Percentiles rank a stretch among this genome's conserved stretches.
phyloP scores from a whole-genome alignment of 1,140 invertebrate species.

The Phymastichus coffea region DNA sequence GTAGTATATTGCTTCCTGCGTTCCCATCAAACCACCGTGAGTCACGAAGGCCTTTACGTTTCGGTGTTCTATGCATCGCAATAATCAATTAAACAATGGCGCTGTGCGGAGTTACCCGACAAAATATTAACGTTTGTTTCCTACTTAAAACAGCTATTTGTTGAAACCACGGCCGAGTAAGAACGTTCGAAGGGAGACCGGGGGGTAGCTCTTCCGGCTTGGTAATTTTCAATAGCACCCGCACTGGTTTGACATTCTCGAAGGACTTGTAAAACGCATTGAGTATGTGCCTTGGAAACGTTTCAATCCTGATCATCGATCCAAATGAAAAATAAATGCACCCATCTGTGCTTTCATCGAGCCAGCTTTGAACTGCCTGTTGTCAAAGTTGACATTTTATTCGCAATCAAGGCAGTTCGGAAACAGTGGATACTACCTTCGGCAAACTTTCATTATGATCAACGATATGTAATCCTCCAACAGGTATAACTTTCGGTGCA shows the following conservation, averaged over 20 bases:
- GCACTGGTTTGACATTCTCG: slow-evolving; percentile 37
- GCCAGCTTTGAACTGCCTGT: slow-evolving; percentile 65
- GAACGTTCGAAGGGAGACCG: slow-evolving; percentile 60
- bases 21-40: slow-evolving; percentile 71
- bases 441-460: not conserved
- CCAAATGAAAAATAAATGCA: slow-evolving; percentile 74
- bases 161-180: slow-evolving; percentile 64
- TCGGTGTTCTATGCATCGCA: slow-evolving; percentile 64
- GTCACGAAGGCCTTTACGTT: slow-evolving; percentile 69
- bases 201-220: slow-evolving; percentile 39
- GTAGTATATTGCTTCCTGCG: slow-evolving; percentile 68
- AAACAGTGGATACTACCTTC: not conserved
- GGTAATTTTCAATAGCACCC: slow-evolving; percentile 39
- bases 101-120: no score
- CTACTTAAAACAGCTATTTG: slow-evolving; percentile 57
- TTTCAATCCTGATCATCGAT: slow-evolving; percentile 68
- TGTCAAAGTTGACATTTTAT: no score
- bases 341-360: slow-evolving; percentile 67
- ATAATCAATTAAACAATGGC: no score
- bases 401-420: no score
- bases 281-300: slow-evolving; percentile 40
- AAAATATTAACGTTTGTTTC: no score
- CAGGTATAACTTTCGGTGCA: not conserved
- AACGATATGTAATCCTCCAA: not conserved
- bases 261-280: slow-evolving; percentile 37